These are phyloP conservation scores for Actinemys pallida DNA, from an alignment of 2,113 vertebrate genomes.

Conservation along the genomic window DNA sequence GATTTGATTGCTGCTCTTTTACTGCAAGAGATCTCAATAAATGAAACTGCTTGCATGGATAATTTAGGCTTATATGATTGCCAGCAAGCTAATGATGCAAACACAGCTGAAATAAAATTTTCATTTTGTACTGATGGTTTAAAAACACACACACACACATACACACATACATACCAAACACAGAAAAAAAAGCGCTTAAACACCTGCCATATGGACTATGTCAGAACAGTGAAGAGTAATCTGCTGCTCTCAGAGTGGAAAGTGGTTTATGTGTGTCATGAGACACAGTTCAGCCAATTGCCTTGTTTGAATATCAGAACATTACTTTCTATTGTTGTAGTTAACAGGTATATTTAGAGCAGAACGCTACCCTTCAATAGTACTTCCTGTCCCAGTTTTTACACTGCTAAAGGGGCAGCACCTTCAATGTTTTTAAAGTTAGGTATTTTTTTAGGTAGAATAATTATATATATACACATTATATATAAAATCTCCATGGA, in stretches of 20 bases:
- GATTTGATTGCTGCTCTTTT: constrained; percentile 75
- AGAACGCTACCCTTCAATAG: neutral
- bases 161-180: neutral
- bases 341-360: neutral
- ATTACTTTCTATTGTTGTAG: neutral
- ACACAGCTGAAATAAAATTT: constrained; percentile 74
- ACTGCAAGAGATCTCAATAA: constrained; percentile 65
- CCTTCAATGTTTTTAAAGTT: neutral
- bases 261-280: neutral
- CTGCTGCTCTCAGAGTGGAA: neutral
- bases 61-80: constrained; percentile 75
- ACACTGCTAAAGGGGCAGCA: neutral
- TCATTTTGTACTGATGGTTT: constrained; percentile 4
- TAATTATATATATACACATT: neutral
- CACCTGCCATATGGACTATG: constrained; percentile 25
- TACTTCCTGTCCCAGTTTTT: neutral
- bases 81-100: constrained; percentile 71
- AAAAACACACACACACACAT: neutral
- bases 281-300: neutral
- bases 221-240: neutral
- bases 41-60: constrained; percentile 70
- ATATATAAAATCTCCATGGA: neutral
- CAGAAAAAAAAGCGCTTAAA: neutral
- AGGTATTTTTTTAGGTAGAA: neutral
- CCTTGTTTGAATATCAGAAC: neutral